phyloP scores from a whole-genome alignment of 2,113 vertebrate genomes.

The Otocyon megalotis region DNA sequence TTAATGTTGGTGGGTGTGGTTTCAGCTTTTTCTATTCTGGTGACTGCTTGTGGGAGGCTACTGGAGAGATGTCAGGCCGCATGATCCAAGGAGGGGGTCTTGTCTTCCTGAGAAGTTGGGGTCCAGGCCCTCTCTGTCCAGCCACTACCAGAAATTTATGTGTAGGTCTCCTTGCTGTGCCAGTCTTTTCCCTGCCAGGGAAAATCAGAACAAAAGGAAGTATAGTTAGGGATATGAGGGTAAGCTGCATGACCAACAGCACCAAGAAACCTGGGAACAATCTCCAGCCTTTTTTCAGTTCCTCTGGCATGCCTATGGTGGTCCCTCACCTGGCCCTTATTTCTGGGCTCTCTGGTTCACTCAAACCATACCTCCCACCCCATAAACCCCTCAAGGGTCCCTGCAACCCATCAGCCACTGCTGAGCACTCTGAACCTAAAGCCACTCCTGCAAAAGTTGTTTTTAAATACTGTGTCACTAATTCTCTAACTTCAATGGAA shows the following conservation, averaged over 20 bases:
- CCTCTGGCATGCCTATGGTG: neutral
- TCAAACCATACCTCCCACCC: neutral
- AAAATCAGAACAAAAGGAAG: conserved; percentile 39
- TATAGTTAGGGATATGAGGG: neutral
- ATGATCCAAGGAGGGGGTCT: neutral
- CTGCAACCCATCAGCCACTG: neutral
- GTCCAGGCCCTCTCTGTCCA: neutral
- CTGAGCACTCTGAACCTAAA: neutral
- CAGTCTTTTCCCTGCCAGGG: conserved; percentile 46
- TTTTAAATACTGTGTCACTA: neutral
- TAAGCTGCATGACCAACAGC: fast-evolving
- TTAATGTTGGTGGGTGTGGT: neutral
- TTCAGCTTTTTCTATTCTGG: neutral
- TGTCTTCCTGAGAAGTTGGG: neutral
- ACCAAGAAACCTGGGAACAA: neutral
- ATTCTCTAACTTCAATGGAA: neutral
- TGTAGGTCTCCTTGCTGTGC: neutral
- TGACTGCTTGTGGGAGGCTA: neutral
- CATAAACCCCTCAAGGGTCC: fast-evolving
- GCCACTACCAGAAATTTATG: neutral
- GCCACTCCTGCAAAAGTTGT: neutral
- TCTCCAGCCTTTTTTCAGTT: neutral
- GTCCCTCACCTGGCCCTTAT: fast-evolving
- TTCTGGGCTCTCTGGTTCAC: neutral
- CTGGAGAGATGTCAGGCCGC: neutral